These are phyloP conservation scores for Noctua janthe DNA, from an alignment of 2,888 invertebrate species.

Conservation along the genomic window DNA sequence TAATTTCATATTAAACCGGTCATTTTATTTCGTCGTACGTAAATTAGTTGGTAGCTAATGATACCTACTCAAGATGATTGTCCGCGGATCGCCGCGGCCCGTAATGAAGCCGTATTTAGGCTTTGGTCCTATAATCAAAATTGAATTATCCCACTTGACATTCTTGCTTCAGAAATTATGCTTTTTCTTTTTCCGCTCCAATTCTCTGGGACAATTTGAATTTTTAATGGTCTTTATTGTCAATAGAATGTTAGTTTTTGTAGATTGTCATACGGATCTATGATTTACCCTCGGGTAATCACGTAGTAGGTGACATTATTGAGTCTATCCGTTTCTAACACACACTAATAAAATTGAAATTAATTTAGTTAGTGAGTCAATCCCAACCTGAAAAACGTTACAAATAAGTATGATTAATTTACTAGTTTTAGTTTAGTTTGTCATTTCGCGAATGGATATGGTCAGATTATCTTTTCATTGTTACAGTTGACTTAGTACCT, in stretches of 20 bases:
- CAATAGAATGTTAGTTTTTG: constrained; percentile 54
- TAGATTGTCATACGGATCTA: constrained; percentile 51
- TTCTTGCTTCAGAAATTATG: constrained; percentile 84
- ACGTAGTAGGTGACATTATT: constrained; percentile 32
- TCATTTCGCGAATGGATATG: constrained; percentile 15
- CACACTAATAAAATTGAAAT: not conserved
- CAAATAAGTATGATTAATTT: not conserved
- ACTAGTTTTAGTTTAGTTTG: not conserved
- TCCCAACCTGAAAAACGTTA: not conserved
- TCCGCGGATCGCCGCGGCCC: constrained; percentile 86
- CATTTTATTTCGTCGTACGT: constrained; percentile 84
- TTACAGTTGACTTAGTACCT: constrained; percentile 30
- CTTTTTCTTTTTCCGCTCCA: constrained; percentile 89
- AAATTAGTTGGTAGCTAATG: constrained; percentile 87
- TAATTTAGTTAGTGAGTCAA: not conserved
- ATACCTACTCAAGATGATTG: constrained; percentile 88
- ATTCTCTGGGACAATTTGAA: constrained; percentile 85
- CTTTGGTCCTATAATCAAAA: constrained; percentile 90
- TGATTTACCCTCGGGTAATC: constrained; percentile 56
- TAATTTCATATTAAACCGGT: constrained; percentile 87
- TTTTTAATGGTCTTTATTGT: constrained; percentile 80
- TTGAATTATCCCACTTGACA: constrained; percentile 90
- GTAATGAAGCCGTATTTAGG: constrained; percentile 89
- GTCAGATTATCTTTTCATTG: constrained; percentile 23
- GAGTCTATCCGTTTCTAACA: constrained; percentile 32